Conservation (phyloP, 2,888 invertebrate species). For the Busseola fusca region DNA sequence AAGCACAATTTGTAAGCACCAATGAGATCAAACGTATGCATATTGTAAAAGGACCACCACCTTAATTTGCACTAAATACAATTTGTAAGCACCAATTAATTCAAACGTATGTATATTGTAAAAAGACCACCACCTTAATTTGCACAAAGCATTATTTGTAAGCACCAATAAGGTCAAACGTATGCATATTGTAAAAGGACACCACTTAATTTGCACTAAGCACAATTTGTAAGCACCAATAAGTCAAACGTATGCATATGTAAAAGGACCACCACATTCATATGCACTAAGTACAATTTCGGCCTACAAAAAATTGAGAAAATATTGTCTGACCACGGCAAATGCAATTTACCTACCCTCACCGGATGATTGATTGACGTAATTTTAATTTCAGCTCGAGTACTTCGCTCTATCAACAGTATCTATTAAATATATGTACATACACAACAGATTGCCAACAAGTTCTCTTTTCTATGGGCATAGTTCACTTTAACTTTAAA, state of each 20-base stretch:
- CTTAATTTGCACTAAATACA: not conserved
- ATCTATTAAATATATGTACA: not conserved
- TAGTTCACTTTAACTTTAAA: not conserved
- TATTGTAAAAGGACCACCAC: not conserved
- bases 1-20: too few relatives aligned
- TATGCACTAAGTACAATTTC: not conserved
- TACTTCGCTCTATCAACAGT: not conserved
- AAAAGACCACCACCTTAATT: too few relatives aligned
- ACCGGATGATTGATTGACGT: not conserved
- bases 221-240: too few relatives aligned
- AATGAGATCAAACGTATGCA: not conserved
- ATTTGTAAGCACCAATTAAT: too few relatives aligned
- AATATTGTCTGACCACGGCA: not conserved
- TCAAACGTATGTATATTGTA: too few relatives aligned
- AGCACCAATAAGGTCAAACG: too few relatives aligned
- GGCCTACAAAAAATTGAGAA: not conserved
- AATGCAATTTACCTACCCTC: not conserved
- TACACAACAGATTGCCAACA: not conserved
- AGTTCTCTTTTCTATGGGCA: not conserved
- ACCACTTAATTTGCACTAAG: not conserved
- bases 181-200: not conserved
- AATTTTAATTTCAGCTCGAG: conserved; percentile 5
- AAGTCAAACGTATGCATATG: too few relatives aligned
- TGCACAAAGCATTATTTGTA: too few relatives aligned
- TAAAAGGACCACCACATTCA: too few relatives aligned